Conservation (phyloP, 30 jellyfish, hydroid and myxozoan species). For the Aurelia coerulea region DNA sequence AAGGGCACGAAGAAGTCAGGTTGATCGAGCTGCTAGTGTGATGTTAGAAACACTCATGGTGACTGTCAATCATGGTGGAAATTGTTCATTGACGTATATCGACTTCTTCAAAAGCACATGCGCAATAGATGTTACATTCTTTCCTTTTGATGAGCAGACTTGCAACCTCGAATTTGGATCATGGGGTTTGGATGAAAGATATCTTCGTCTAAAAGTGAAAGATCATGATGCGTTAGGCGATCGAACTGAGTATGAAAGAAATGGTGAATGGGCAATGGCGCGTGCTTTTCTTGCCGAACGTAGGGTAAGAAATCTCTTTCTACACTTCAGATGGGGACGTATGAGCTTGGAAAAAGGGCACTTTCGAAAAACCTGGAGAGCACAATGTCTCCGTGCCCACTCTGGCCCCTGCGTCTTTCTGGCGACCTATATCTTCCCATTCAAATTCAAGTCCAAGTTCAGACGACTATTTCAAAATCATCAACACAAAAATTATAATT, state of each 20-base stretch:
- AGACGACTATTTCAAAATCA: too few species aligned
- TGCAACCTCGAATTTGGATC: conserved; percentile 79
- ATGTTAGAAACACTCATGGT: conserved; percentile 44
- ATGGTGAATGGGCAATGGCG: conserved; percentile 87
- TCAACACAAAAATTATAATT: too few species aligned
- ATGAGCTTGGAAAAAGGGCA: too few species aligned
- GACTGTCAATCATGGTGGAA: conserved; percentile 54
- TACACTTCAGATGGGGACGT: too few species aligned
- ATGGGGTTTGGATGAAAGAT: conserved; percentile 77
- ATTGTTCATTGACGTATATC: conserved; percentile 68
- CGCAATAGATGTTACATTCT: conserved; percentile 79
- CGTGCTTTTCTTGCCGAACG: conserved; percentile 32
- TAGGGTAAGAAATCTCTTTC: neutral
- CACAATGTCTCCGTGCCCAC: too few species aligned
- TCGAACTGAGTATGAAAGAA: conserved; percentile 47
- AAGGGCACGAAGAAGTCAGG: conserved; percentile 20
- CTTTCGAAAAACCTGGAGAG: too few species aligned
- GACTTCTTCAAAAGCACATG: conserved; percentile 82
- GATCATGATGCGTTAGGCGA: conserved; percentile 71
- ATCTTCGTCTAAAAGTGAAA: conserved; percentile 36
- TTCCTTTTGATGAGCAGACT: conserved; percentile 84
- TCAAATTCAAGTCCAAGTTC: too few species aligned
- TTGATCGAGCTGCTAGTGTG: conserved; percentile 26
- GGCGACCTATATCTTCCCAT: too few species aligned
- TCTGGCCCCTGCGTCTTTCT: too few species aligned